A percentile compares a stretch with the other conserved stretches of the same genome.
Evolutionary conservation across 1,140 invertebrate species (phyloP).

Genomic region (Drosophila prosaltans): DNA sequence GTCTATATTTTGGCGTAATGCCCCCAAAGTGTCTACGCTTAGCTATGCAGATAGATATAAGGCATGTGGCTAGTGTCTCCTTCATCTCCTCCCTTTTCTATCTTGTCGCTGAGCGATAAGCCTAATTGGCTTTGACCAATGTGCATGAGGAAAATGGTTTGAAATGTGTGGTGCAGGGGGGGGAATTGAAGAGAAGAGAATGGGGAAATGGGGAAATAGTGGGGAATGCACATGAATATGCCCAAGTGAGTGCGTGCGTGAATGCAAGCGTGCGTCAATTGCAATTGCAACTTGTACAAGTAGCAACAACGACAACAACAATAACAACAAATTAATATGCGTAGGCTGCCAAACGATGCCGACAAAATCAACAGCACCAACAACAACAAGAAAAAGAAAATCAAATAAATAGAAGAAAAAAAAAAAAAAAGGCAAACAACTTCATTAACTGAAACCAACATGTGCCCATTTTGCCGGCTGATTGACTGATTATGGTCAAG

Average conservation of each 20-base stretch:
- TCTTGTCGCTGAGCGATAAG: slow-evolving; percentile 63
- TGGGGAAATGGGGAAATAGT: too few relatives aligned
- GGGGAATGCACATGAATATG: neutral
- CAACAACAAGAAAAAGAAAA: slow-evolving; percentile 5
- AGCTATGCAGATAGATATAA: slow-evolving; percentile 43
- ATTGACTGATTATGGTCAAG: slow-evolving; percentile 81
- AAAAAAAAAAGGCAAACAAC: slow-evolving; percentile 49
- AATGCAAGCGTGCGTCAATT: slow-evolving; percentile 32
- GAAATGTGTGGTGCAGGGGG: neutral
- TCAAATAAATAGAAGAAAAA: slow-evolving; percentile 4
- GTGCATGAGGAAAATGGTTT: neutral
- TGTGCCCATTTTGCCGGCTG: slow-evolving; percentile 67
- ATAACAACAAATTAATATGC: slow-evolving; percentile 63
- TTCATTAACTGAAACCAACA: slow-evolving; percentile 64
- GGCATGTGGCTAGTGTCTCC: slow-evolving; percentile 70
- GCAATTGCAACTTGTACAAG: slow-evolving; percentile 29
- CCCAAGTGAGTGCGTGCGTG: slow-evolving; percentile 37
- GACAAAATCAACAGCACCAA: slow-evolving; percentile 56
- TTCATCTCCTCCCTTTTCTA: slow-evolving; percentile 3
- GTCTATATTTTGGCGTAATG: slow-evolving; percentile 56
- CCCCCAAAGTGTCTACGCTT: slow-evolving; percentile 60
- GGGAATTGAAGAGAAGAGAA: too few relatives aligned
- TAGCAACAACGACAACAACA: slow-evolving; percentile 10
- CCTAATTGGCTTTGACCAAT: slow-evolving; percentile 68
- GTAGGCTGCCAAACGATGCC: slow-evolving; percentile 56